Percentiles rank a stretch among this genome's conserved stretches.
phyloP scores from a whole-genome alignment of 2,797 vertebrate genomes.

The Cirrhinus molitorella region DNA sequence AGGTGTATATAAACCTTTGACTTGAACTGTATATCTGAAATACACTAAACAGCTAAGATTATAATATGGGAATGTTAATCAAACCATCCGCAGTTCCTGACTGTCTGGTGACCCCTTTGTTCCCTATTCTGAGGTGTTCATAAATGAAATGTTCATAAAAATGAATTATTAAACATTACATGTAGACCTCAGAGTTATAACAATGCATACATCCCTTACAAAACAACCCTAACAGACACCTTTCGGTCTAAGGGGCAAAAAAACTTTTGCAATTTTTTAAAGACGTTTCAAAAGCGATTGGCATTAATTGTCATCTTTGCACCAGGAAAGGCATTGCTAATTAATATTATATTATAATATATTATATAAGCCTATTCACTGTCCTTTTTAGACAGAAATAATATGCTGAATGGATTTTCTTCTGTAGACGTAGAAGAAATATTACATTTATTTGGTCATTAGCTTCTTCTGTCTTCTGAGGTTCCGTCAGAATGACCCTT shows the following conservation, averaged over 20 bases:
- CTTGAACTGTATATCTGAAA: neutral
- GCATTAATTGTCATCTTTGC: neutral
- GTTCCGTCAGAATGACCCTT: constrained; percentile 47
- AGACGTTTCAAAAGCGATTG: neutral
- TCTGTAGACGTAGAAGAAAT: neutral
- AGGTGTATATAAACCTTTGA: no score
- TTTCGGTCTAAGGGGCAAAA: constrained; percentile 8
- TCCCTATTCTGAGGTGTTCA: neutral
- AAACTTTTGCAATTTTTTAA: neutral
- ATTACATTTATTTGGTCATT: constrained; percentile 38
- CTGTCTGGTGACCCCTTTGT: neutral
- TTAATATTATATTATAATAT: constrained; percentile 18
- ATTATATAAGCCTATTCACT: neutral
- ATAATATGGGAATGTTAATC: neutral
- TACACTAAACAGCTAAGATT: neutral
- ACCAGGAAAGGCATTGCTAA: neutral
- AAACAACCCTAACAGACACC: neutral
- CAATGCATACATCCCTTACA: neutral
- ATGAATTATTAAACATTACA: neutral
- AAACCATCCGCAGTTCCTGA: neutral
- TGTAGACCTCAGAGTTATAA: neutral
- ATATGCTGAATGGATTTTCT: constrained; percentile 12
- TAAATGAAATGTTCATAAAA: neutral
- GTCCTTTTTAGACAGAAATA: neutral
- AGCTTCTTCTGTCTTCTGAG: constrained; percentile 4